Evolutionary conservation across 2,888 invertebrate genomes (phyloP).

Genomic region (Tinea pellionella): DNA sequence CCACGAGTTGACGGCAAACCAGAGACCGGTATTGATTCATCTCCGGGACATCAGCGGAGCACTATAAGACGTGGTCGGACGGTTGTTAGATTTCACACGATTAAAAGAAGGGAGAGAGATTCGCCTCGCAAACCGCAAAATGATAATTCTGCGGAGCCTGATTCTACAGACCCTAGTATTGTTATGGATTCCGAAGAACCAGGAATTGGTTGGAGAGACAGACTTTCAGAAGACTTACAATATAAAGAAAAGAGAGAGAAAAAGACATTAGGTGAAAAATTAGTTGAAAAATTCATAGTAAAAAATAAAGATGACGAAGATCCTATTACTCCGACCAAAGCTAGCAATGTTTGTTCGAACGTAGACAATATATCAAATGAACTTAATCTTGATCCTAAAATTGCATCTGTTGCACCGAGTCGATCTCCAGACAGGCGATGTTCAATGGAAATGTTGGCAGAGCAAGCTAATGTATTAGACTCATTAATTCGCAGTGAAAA

Average conservation of each 20-base stretch:
- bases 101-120: conserved; percentile 60
- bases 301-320: conserved; percentile 64
- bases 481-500: conserved; percentile 65
- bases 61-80: conserved; percentile 79
- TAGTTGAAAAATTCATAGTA: conserved; percentile 81
- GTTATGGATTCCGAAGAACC: conserved; percentile 17
- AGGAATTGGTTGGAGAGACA: conserved; percentile 69
- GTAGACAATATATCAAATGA: conserved; percentile 17
- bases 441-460: conserved; percentile 68
- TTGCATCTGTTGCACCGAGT: conserved; percentile 21
- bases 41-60: conserved; percentile 50
- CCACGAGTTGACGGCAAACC: conserved; percentile 58
- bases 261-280: conserved; percentile 77
- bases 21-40: conserved; percentile 51
- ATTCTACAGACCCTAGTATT: conserved; percentile 15
- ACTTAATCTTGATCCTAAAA: conserved; percentile 13
- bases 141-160: conserved; percentile 15
- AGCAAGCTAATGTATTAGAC: conserved; percentile 65
- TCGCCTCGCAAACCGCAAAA: conserved; percentile 48
- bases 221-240: conserved; percentile 69
- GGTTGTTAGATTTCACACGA: conserved; percentile 79
- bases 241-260: conserved; percentile 65
- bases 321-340: conserved; percentile 18
- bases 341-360: not conserved
- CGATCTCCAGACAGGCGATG: conserved; percentile 58